Evolutionary conservation across 1,140 invertebrate genomes (phyloP).

Genomic region (Gryllus bimaculatus): DNA sequence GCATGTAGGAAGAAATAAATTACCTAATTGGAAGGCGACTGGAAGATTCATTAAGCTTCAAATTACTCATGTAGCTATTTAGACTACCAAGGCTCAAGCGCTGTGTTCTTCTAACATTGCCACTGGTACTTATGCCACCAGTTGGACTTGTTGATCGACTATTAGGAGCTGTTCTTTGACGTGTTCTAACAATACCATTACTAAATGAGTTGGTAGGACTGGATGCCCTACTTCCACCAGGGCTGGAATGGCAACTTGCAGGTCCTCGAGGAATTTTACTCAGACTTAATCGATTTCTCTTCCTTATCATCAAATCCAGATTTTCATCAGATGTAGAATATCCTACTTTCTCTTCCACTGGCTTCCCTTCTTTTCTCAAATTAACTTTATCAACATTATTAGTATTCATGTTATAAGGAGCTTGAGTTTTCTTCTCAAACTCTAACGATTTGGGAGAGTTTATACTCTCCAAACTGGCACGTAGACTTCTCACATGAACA

Average conservation of each 20-base stretch:
- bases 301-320: background rate
- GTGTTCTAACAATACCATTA: background rate
- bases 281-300: background rate
- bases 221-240: background rate
- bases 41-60: slow-evolving; percentile 10
- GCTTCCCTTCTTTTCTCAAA: background rate
- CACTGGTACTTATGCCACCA: background rate
- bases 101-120: background rate
- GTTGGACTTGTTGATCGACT: slow-evolving; percentile 12
- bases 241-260: slow-evolving; percentile 11
- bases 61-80: background rate
- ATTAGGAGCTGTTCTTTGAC: slow-evolving; percentile 13
- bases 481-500: background rate
- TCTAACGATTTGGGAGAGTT: background rate
- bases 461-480: background rate
- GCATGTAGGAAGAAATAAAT: background rate
- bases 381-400: background rate
- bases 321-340: background rate
- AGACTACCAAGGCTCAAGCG: slow-evolving; percentile 6
- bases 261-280: slow-evolving; percentile 12
- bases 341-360: too few species aligned
- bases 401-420: background rate
- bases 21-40: slow-evolving; percentile 10
- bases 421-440: background rate
- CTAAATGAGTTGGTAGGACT: background rate